These are phyloP conservation scores for Onychomys leucogaster DNA, from an alignment of 2,797 vertebrate genomes.

Conservation along the genomic window DNA sequence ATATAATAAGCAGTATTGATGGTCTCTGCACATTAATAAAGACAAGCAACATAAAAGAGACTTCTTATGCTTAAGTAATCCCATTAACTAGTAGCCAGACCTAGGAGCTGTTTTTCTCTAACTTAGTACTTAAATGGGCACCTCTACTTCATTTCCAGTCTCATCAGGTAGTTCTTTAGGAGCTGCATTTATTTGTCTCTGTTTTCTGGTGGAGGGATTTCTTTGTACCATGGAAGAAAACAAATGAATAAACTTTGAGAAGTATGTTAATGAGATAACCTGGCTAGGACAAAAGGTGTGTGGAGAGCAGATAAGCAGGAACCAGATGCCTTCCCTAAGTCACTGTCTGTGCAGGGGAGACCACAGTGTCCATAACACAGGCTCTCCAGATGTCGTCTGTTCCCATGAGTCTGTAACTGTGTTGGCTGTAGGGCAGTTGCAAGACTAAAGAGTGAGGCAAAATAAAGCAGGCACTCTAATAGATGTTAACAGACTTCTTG, in stretches of 20 bases:
- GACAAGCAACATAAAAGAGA: not conserved
- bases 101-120: constrained; percentile 12
- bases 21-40: not conserved
- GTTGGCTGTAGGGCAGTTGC: not conserved
- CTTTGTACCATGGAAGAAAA: constrained; percentile 12
- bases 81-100: not conserved
- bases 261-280: not conserved
- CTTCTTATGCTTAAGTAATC: constrained; percentile 15
- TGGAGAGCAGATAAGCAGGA: not conserved
- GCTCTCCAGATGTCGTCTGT: not conserved
- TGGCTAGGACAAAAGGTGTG: not conserved
- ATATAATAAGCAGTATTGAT: not conserved
- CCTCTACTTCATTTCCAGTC: constrained; percentile 5
- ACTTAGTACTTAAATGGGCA: not conserved
- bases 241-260: not conserved
- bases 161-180: not conserved
- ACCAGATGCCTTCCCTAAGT: not conserved
- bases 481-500: not conserved
- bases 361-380: not conserved
- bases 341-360: not conserved
- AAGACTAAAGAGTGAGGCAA: not conserved
- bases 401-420: not conserved
- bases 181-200: not conserved
- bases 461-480: not conserved
- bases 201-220: not conserved